Conservation (phyloP, 1,140 invertebrate species). For the Camponotus floridanus region DNA sequence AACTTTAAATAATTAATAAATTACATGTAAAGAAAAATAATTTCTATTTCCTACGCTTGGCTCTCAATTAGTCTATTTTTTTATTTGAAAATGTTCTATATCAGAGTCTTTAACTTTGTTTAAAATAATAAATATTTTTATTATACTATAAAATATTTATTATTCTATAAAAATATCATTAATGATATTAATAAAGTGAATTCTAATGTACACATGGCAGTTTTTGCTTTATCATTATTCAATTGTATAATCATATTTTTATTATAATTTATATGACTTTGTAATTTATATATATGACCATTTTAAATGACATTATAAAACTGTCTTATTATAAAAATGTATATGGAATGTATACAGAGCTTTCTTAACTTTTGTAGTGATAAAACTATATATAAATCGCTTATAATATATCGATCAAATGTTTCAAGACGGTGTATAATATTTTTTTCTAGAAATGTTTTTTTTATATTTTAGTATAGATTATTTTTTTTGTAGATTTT, state of each 20-base stretch:
- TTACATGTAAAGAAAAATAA: too few species aligned
- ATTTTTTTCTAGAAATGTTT: too few species aligned
- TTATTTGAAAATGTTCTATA: too few species aligned
- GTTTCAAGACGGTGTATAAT: neutral
- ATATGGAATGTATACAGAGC: neutral
- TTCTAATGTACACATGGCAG: neutral
- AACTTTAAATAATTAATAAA: too few species aligned
- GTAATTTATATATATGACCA: neutral
- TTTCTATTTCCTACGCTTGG: too few species aligned
- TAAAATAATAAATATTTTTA: too few species aligned
- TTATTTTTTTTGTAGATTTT: too few species aligned
- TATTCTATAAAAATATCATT: neutral
- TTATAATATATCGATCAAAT: neutral
- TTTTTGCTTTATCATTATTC: neutral
- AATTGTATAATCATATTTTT: slow-evolving; percentile 31
- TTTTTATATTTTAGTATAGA: too few species aligned
- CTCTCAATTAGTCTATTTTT: too few species aligned
- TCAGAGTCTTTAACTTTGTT: too few species aligned
- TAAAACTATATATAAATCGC: neutral
- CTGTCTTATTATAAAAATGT: neutral
- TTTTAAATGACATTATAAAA: slow-evolving; percentile 22
- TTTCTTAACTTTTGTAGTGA: neutral
- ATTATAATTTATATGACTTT: slow-evolving; percentile 45
- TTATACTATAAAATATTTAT: neutral
- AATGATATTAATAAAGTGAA: neutral